These are phyloP conservation scores for Drosophila mimica DNA, from an alignment of 2,888 invertebrate species.

Conservation along the genomic window DNA sequence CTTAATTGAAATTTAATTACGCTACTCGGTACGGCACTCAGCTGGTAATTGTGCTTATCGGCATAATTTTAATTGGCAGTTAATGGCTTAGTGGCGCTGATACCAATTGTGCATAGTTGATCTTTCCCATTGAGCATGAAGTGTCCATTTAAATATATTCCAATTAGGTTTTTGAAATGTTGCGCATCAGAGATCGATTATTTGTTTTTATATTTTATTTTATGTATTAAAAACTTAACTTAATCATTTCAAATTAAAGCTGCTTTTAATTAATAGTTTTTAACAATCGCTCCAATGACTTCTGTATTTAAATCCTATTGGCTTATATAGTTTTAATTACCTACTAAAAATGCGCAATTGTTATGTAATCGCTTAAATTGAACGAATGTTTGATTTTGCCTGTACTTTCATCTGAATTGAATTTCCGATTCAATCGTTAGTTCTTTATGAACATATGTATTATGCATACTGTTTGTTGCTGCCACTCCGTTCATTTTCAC, in stretches of 20 bases:
- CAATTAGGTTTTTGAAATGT: not conserved
- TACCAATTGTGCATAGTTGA: conserved; percentile 46
- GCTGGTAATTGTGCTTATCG: conserved; percentile 66
- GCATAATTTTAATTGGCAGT: conserved; percentile 68
- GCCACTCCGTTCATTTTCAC: not conserved
- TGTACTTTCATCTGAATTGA: conserved; percentile 1
- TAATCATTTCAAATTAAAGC: not conserved
- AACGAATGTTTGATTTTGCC: not conserved
- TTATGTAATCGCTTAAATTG: not conserved
- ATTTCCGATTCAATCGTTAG: not conserved
- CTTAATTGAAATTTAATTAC: conserved; percentile 80
- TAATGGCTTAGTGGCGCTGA: conserved; percentile 60
- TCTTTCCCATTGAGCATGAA: conserved; percentile 11
- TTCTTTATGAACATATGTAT: not conserved
- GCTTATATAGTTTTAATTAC: not conserved
- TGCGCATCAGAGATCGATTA: not conserved
- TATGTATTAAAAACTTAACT: not conserved
- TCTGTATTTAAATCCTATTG: not conserved
- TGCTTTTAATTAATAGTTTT: not conserved
- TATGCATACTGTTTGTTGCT: not conserved
- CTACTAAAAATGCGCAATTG: not conserved
- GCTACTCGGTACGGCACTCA: conserved; percentile 43
- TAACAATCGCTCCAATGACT: not conserved
- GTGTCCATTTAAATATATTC: conserved; percentile 12
- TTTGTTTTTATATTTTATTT: not conserved